These are phyloP conservation scores for Pelochelys cantorii DNA, from an alignment of 2,797 vertebrate genomes.

Conservation along the genomic window DNA sequence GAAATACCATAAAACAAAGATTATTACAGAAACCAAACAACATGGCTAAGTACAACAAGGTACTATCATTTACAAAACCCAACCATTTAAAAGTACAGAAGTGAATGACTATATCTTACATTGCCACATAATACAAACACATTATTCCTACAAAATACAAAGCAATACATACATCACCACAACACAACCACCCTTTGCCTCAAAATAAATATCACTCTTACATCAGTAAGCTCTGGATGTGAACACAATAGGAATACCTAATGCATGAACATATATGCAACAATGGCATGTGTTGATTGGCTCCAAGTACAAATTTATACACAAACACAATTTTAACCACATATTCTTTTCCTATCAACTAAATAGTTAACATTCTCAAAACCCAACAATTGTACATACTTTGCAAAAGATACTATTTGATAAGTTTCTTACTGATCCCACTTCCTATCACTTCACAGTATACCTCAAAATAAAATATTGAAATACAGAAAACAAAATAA, in stretches of 20 bases:
- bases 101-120: not conserved
- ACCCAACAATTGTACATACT: not conserved
- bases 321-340: not conserved
- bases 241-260: not conserved
- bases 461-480: not conserved
- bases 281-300: not conserved
- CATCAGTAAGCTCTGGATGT: not conserved
- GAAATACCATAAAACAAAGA: not conserved
- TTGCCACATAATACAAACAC: not conserved
- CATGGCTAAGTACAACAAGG: not conserved
- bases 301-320: not conserved
- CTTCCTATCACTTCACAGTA: not conserved
- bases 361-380: not conserved
- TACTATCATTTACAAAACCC: not conserved
- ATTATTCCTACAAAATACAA: not conserved
- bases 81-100: not conserved
- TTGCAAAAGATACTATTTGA: not conserved
- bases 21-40: not conserved
- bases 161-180: not conserved
- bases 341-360: not conserved
- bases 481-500: not conserved
- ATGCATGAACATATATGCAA: not conserved
- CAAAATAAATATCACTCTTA: constrained; percentile 24
- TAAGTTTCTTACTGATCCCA: not conserved
- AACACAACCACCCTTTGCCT: not conserved